Conservation (phyloP, 37 sponge, comb jelly and placozoan species). For the Beroe forskalii region DNA sequence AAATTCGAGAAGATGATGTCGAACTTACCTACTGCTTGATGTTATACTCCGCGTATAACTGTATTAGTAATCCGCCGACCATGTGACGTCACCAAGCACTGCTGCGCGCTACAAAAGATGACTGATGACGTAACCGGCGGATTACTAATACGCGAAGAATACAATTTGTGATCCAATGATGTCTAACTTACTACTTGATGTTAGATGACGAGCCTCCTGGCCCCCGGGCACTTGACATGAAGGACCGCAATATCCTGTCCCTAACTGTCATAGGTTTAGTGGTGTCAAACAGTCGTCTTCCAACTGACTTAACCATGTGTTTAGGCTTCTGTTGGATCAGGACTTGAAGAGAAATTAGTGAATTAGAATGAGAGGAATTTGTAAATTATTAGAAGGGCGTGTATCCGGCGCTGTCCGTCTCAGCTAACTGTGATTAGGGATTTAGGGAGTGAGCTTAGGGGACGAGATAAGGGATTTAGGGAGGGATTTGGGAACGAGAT, state of each 20-base stretch:
- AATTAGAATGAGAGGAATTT: too few relatives aligned
- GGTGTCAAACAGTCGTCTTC: conserved; percentile 24
- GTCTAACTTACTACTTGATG: not conserved
- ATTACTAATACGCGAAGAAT: too few relatives aligned
- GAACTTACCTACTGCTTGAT: too few relatives aligned
- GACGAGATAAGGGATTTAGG: too few relatives aligned
- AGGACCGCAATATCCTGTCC: conserved; percentile 37
- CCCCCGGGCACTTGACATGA: not conserved
- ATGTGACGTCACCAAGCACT: too few relatives aligned
- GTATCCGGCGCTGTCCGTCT: conserved; percentile 57
- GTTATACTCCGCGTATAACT: too few relatives aligned
- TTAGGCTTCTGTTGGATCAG: conserved; percentile 64
- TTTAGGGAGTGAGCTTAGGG: not conserved
- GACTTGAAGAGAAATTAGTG: too few relatives aligned
- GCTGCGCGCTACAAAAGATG: too few relatives aligned
- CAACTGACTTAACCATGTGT: conserved; percentile 46
- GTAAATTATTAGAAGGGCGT: too few relatives aligned
- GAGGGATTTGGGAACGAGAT: not conserved
- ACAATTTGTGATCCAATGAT: conserved; percentile 9
- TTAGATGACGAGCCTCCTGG: not conserved
- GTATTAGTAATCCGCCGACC: too few relatives aligned
- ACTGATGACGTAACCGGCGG: too few relatives aligned
- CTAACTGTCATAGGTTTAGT: conserved; percentile 39
- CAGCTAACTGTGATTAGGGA: not conserved
- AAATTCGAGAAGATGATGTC: too few relatives aligned